Evolutionary conservation across 35 echinoderm and acorn worm species (phyloP).

Genomic region (Eucidaris tribuloides): DNA sequence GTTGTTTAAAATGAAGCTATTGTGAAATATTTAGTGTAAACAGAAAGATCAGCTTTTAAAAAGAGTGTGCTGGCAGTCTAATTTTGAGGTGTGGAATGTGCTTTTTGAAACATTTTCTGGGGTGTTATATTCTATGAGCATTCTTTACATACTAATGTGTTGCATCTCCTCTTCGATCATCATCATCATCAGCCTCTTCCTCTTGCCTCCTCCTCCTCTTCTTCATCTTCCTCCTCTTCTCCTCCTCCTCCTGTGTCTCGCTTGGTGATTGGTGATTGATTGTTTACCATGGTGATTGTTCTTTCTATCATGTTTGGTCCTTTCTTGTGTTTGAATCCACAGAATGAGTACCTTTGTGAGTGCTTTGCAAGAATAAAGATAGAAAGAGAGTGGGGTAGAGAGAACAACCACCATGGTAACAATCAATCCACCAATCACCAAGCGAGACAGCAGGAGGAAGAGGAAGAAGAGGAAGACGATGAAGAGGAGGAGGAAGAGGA

Average conservation of each 20-base stretch:
- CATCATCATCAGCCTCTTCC: background rate
- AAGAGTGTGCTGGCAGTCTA: too few relatives aligned
- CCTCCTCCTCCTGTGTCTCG: background rate
- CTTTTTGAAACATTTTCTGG: too few relatives aligned
- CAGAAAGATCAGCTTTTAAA: too few relatives aligned
- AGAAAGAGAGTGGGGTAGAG: constrained; percentile 45
- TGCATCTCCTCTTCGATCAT: background rate
- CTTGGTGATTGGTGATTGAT: background rate
- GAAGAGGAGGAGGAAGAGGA: constrained; percentile 52
- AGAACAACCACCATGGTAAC: constrained; percentile 49
- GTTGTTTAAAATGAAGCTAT: too few relatives aligned
- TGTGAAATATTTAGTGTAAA: too few relatives aligned
- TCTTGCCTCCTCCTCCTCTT: constrained; percentile 48
- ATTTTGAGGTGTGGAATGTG: too few relatives aligned
- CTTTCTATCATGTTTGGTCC: background rate
- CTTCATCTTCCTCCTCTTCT: background rate
- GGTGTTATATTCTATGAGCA: too few relatives aligned
- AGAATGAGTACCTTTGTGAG: constrained; percentile 82
- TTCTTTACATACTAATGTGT: too few relatives aligned
- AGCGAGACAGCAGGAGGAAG: constrained; percentile 18
- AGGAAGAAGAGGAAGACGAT: constrained; percentile 52
- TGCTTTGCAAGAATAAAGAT: constrained; percentile 77
- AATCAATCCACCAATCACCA: constrained; percentile 20
- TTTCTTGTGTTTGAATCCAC: background rate
- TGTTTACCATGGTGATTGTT: constrained; percentile 22